Conservation (phyloP, 37 sponge, comb jelly and placozoan genomes). For the Chondrilla cf. caribensis region DNA sequence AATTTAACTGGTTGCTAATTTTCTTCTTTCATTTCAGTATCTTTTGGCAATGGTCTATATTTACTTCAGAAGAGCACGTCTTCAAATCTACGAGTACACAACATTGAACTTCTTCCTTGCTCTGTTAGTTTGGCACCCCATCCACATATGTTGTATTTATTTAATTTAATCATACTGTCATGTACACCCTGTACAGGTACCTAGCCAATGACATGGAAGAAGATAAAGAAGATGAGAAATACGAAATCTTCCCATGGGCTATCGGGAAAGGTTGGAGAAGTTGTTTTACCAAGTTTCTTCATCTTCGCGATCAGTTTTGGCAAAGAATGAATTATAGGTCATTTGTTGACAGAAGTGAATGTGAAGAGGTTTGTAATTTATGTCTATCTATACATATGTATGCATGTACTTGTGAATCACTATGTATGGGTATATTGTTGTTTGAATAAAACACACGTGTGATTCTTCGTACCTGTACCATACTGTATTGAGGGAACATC, state of each 20-base stretch:
- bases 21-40: constrained; percentile 46
- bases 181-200: constrained; percentile 20
- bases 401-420: too few species aligned
- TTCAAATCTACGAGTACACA: constrained; percentile 54
- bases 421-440: too few species aligned
- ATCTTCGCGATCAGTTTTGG: constrained; percentile 69
- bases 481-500: too few species aligned
- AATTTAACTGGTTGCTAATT: too few species aligned
- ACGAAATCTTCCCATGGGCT: constrained; percentile 85
- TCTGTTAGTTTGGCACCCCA: constrained; percentile 35
- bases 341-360: constrained; percentile 69
- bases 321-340: constrained; percentile 71
- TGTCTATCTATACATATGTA: background rate
- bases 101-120: constrained; percentile 72
- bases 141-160: too few species aligned
- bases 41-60: constrained; percentile 86
- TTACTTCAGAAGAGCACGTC: constrained; percentile 76
- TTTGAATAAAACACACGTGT: too few species aligned
- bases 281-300: constrained; percentile 53
- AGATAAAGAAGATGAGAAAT: constrained; percentile 86
- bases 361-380: constrained; percentile 64
- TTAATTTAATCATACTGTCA: too few species aligned
- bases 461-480: too few species aligned
- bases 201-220: constrained; percentile 91
- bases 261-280: constrained; percentile 66